Percentiles rank a stretch among this genome's conserved stretches.
These are phyloP conservation scores for Drosophila koepferae DNA, from an alignment of 2,888 invertebrate species.

Conservation along the genomic window DNA sequence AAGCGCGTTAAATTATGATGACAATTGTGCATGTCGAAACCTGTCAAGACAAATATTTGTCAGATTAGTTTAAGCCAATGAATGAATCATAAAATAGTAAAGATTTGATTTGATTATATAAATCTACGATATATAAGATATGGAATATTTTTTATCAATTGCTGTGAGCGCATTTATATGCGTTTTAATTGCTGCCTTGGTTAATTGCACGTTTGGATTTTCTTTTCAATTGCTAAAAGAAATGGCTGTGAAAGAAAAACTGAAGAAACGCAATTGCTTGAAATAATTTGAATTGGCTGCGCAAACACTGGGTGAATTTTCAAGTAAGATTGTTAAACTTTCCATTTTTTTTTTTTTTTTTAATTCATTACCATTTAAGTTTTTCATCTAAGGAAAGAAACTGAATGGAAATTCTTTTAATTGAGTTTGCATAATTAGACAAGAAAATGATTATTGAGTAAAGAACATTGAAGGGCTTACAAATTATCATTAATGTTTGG, in stretches of 20 bases:
- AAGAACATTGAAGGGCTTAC: background rate
- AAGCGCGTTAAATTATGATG: constrained; percentile 46
- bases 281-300: constrained; percentile 77
- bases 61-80: constrained; percentile 45
- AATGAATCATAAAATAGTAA: constrained; percentile 16
- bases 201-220: constrained; percentile 59
- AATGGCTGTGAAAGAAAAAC: constrained; percentile 25
- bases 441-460: constrained; percentile 59
- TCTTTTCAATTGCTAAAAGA: constrained; percentile 9
- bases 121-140: background rate
- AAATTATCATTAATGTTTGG: background rate
- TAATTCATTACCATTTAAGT: constrained; percentile 38
- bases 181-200: constrained; percentile 59
- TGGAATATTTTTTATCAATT: constrained; percentile 13
- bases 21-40: constrained; percentile 65
- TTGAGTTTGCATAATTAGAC: constrained; percentile 78
- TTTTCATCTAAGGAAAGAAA: constrained; percentile 33
- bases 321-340: constrained; percentile 52
- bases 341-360: constrained; percentile 36
- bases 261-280: constrained; percentile 69
- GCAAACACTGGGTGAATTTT: constrained; percentile 71
- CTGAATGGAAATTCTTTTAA: constrained; percentile 63
- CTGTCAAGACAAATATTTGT: constrained; percentile 31
- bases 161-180: constrained; percentile 32
- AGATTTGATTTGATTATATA: background rate